A percentile compares a stretch with the other conserved stretches of the same genome.
These are phyloP conservation scores for Umimayanthus kanabou DNA, from an alignment of 92 coral and sea anemone genomes.

Conservation along the genomic window DNA sequence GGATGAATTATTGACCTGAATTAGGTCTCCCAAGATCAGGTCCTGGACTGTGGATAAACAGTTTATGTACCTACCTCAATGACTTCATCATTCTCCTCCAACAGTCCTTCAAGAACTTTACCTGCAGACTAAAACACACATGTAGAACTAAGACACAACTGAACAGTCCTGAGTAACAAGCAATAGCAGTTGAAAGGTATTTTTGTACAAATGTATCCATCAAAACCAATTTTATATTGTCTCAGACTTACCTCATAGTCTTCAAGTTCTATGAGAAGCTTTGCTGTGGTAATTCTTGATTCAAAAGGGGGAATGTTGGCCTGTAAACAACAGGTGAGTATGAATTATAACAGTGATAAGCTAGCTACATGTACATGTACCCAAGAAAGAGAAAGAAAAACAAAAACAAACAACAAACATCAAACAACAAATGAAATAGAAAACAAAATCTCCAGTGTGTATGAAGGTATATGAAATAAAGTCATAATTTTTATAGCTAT, in stretches of 20 bases:
- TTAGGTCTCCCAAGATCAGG: no score
- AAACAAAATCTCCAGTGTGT: no score
- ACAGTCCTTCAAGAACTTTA: conserved; percentile 71
- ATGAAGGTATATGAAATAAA: no score
- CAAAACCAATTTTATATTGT: background rate
- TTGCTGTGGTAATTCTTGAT: conserved; percentile 85
- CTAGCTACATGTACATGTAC: no score
- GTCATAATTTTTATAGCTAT: no score
- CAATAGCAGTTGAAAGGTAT: background rate
- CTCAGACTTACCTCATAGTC: conserved; percentile 77
- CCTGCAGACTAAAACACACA: conserved; percentile 73
- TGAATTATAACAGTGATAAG: background rate
- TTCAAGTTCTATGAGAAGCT: conserved; percentile 85
- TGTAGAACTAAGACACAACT: background rate
- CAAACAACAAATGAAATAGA: background rate
- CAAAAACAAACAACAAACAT: no score
- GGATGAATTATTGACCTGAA: no score
- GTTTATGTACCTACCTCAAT: conserved; percentile 55
- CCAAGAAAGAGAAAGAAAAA: background rate
- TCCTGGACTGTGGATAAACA: background rate
- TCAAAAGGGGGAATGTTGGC: conserved; percentile 82
- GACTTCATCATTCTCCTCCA: conserved; percentile 91
- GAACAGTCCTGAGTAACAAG: background rate
- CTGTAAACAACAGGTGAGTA: conserved; percentile 40
- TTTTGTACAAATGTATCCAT: background rate